A percentile compares a stretch with the other conserved stretches of the same genome.
phyloP scores from a whole-genome alignment of 2,888 invertebrate species.

The Diaperis boleti region DNA sequence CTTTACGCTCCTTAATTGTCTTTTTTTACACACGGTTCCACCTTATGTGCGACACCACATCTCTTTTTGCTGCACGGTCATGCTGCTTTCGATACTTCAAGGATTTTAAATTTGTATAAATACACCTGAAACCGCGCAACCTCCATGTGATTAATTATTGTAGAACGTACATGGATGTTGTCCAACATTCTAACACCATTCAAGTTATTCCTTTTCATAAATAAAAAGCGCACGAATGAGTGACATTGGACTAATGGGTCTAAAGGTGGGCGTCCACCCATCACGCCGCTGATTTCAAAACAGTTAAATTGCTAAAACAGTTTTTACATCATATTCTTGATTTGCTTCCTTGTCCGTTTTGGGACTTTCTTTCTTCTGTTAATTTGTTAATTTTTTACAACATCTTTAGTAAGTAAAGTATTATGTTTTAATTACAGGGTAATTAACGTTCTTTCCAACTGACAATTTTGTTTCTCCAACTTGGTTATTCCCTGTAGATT shows the following conservation, averaged over 20 bases:
- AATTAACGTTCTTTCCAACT: too few species aligned
- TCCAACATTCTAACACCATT: not conserved
- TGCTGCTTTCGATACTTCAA: slow-evolving; percentile 44
- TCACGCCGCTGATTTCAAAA: not conserved
- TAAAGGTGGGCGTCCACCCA: not conserved
- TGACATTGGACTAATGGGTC: slow-evolving; percentile 12
- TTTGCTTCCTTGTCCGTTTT: too few species aligned
- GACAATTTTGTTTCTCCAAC: too few species aligned
- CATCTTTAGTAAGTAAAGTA: too few species aligned
- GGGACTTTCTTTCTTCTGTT: too few species aligned
- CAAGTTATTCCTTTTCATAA: not conserved
- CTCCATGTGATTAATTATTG: slow-evolving; percentile 42
- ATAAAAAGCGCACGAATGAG: not conserved
- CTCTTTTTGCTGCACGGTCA: slow-evolving; percentile 44
- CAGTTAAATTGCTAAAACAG: too few species aligned
- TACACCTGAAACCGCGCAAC: slow-evolving; percentile 31
- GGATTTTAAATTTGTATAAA: slow-evolving; percentile 44
- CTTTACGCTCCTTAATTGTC: slow-evolving; percentile 35
- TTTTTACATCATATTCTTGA: too few species aligned
- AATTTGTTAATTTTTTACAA: too few species aligned
- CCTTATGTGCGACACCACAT: slow-evolving; percentile 36
- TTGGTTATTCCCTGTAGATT: too few species aligned
- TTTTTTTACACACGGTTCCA: slow-evolving; percentile 31
- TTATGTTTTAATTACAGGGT: too few species aligned
- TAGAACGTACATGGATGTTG: slow-evolving; percentile 36